phyloP scores from a whole-genome alignment of 1,140 invertebrate genomes.

The Diabrotica virgifera region DNA sequence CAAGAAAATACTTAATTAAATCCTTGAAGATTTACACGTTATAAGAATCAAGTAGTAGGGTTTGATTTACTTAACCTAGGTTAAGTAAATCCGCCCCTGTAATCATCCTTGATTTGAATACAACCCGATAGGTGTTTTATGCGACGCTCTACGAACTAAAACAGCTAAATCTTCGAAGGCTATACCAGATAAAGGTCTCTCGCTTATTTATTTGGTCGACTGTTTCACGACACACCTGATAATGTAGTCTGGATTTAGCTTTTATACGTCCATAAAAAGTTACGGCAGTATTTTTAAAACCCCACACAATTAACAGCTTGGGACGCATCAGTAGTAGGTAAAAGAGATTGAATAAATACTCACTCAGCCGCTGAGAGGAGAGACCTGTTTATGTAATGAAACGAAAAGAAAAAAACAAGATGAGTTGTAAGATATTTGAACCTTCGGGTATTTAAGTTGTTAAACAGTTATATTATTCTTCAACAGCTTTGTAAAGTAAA shows the following conservation, averaged over 20 bases:
- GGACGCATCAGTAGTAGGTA: conserved; percentile 11
- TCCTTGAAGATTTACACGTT: no score
- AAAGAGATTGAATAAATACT: conserved; percentile 15
- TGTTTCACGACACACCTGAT: conserved; percentile 26
- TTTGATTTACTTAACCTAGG: no score
- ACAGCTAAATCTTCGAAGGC: conserved; percentile 14
- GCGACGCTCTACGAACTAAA: conserved; percentile 17
- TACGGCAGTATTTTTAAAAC: conserved; percentile 25
- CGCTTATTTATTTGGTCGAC: conserved; percentile 21
- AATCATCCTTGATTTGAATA: conserved; percentile 25
- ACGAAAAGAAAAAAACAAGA: neutral
- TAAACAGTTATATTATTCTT: no score
- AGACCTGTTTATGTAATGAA: conserved; percentile 9
- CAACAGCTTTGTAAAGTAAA: no score
- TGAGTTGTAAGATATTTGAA: no score
- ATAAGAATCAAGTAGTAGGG: no score
- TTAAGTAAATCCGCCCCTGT: neutral
- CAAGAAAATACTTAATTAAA: no score
- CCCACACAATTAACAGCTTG: conserved; percentile 19
- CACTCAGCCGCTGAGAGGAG: neutral
- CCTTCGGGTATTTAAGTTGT: no score
- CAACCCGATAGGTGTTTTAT: conserved; percentile 23
- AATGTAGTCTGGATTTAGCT: conserved; percentile 28
- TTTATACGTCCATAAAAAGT: conserved; percentile 29
- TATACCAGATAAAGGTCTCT: conserved; percentile 10